Base-by-base conservation (phyloP, 2,113 vertebrate species). In the Ramphastos sulfuratus region DNA sequence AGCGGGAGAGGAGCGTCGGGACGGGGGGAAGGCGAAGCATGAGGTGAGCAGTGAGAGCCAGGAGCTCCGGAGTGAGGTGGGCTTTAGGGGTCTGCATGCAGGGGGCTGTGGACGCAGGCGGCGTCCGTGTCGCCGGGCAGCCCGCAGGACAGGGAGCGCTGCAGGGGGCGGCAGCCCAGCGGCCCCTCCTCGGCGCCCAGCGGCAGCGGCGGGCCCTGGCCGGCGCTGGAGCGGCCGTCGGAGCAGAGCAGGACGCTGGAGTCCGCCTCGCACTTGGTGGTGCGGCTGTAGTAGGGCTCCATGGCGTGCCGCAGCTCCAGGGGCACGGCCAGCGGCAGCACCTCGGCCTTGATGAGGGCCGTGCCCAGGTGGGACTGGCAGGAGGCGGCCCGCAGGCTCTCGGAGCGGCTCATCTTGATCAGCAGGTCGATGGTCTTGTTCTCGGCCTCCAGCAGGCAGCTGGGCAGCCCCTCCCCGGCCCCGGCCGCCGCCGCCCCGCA, bases 231-330 rank as follows among this genome's bases (percentile, higher is more conserved):
- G 3, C 97, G 84, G 58, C 98, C 98, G 0, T 99, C 98, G 0
- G 98, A 98, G 85, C 98, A 98, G 18, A 99, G 98, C 64, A 98
- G 97, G 48, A 99, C 98, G 0, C 99, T 99, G 95, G 99, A 99
- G 94, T 99, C 99, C 0, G 99, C 99, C 94, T 99, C 99, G 1
- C 99, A 99, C 96, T 99, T 99, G 30, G 99, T 99, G 92, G 99
- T 98, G 6, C 97, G 98, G 93, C 98, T 96, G 16, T 98, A 98
- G 97, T 92, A 98, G 63, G 89, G 97, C 96, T 85, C 98, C 85
- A 83, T 97, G 37, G 64, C 85, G 1, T 89, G 97, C 60, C 96
- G 96, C 64, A 98, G 84, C 86, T 97, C 91, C 55, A 97, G 92
- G 15, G 97, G 97, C 83, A 97, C 52, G 1, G 67, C 66, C 5